Evolutionary conservation across 2,113 vertebrate genomes (phyloP).

Genomic region (Cercocebus atys): DNA sequence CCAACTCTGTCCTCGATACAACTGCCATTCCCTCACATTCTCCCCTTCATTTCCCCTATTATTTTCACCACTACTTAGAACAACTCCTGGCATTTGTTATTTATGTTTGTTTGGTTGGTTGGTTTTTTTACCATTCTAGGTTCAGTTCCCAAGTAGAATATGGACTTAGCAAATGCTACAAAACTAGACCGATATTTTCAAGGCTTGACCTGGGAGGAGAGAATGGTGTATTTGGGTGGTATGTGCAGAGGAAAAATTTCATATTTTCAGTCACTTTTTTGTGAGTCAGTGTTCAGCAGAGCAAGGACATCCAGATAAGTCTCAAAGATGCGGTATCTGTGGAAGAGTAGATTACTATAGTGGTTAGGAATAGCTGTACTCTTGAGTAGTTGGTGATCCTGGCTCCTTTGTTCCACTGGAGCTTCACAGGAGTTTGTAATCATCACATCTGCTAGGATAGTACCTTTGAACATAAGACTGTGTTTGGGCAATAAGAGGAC

Average conservation of each 20-base stretch:
- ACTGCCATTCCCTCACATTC: background rate
- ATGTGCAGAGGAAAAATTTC: background rate
- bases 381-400: background rate
- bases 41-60: background rate
- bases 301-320: background rate
- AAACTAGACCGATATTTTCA: background rate
- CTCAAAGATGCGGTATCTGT: background rate
- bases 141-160: background rate
- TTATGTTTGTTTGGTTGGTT: too few relatives aligned
- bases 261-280: background rate
- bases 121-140: background rate
- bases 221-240: background rate
- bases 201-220: background rate
- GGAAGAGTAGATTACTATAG: background rate
- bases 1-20: background rate
- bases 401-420: background rate
- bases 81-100: background rate
- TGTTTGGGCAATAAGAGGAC: background rate
- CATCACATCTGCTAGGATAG: background rate
- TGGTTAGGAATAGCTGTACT: background rate
- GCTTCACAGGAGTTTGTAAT: background rate
- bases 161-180: background rate
- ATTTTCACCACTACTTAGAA: background rate
- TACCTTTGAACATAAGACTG: background rate
- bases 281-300: background rate